Percentiles rank a stretch among this genome's conserved stretches.
phyloP scores from a whole-genome alignment of 2,888 invertebrate genomes.

The Cosmia trapezina region DNA sequence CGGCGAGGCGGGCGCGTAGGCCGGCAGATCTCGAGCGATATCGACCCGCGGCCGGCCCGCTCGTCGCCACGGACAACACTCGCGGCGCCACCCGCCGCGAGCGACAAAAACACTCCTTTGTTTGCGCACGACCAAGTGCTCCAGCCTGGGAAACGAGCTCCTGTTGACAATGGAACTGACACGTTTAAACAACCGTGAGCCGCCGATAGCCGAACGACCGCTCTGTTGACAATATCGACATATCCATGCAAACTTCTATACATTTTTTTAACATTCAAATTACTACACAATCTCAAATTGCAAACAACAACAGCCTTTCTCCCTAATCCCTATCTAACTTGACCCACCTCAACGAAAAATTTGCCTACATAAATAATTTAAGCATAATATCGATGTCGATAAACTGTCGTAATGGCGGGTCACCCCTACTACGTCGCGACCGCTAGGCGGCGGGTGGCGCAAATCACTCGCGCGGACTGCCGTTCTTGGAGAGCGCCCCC shows the following conservation, averaged over 20 bases:
- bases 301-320: slow-evolving; percentile 2
- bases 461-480: slow-evolving; percentile 90
- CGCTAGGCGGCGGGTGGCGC: slow-evolving; percentile 86
- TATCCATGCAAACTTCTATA: background rate
- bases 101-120: slow-evolving; percentile 89
- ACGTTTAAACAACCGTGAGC: slow-evolving; percentile 59
- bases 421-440: slow-evolving; percentile 84
- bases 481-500: slow-evolving; percentile 84
- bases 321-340: slow-evolving; percentile 14
- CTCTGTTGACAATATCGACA: slow-evolving; percentile 21
- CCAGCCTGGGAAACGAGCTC: slow-evolving; percentile 55
- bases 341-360: slow-evolving; percentile 45
- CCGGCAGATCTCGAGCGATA: slow-evolving; percentile 88
- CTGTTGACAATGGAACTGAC: slow-evolving; percentile 65
- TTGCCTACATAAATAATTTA: slow-evolving; percentile 41
- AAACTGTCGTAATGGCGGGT: slow-evolving; percentile 47
- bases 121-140: slow-evolving; percentile 77
- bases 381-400: slow-evolving; percentile 74
- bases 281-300: background rate
- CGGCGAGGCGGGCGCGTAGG: slow-evolving; percentile 89
- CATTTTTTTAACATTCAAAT: background rate
- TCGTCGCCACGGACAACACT: slow-evolving; percentile 85
- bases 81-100: slow-evolving; percentile 85
- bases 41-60: slow-evolving; percentile 87
- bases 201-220: slow-evolving; percentile 35